Conservation (phyloP, 2,797 vertebrate genomes). For the Gallinago nigripennis region DNA sequence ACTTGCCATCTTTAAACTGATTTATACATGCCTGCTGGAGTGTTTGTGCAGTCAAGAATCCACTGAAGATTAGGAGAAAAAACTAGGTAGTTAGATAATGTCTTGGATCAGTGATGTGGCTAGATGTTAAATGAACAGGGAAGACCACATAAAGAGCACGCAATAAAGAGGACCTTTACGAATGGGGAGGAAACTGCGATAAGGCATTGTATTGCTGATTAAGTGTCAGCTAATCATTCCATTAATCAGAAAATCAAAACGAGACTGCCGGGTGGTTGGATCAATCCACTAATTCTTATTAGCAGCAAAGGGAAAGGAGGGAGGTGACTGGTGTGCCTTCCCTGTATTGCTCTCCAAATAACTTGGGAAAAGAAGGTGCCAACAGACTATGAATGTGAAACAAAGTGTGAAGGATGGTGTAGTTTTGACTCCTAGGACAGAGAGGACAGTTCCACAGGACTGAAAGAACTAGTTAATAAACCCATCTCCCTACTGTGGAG, state of each 20-base stretch:
- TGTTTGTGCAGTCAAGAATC: background rate
- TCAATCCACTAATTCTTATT: conserved; percentile 26
- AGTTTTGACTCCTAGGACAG: background rate
- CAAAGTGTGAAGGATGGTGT: background rate
- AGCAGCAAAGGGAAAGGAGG: background rate
- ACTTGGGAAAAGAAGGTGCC: background rate
- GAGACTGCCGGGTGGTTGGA: background rate
- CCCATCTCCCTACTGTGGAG: background rate
- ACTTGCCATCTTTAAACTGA: background rate
- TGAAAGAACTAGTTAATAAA: background rate
- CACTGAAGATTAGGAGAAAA: background rate
- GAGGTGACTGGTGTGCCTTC: background rate
- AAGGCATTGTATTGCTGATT: background rate
- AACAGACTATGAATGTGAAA: background rate
- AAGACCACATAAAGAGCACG: background rate
- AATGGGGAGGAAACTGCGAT: background rate
- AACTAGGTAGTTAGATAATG: background rate
- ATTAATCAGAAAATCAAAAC: conserved; percentile 51
- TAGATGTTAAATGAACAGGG: background rate
- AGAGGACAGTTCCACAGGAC: background rate
- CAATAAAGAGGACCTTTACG: background rate
- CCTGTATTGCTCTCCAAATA: background rate
- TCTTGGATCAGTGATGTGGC: background rate
- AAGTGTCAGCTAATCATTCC: background rate
- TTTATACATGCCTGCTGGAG: background rate